Percentiles rank a stretch among this genome's conserved stretches.
Conservation (phyloP, 37 sponge, comb jelly and placozoan genomes). For the Beroe forskalii region DNA sequence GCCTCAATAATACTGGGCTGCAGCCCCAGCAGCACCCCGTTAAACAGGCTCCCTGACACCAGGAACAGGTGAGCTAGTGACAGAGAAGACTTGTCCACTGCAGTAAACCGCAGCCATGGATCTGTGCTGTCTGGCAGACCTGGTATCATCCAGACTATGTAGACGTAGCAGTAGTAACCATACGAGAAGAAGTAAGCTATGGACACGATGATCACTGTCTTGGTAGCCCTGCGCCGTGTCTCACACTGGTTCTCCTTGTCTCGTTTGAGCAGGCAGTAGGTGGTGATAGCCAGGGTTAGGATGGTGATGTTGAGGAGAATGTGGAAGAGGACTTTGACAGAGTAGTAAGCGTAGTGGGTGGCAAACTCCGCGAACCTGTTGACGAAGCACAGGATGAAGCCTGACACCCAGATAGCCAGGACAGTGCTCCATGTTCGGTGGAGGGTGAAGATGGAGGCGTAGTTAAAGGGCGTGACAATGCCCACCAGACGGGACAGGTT, state of each 20-base stretch:
- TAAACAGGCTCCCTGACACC: background rate
- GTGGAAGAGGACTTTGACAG: background rate
- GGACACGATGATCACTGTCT: conserved; percentile 11
- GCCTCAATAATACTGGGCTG: background rate
- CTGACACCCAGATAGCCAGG: background rate
- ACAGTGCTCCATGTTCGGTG: background rate
- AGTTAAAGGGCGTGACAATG: background rate
- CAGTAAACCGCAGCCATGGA: background rate
- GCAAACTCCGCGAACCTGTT: background rate
- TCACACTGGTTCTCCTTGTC: background rate
- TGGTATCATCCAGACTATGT: conserved; percentile 59
- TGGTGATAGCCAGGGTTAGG: background rate
- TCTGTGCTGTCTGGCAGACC: background rate
- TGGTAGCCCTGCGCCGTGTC: background rate
- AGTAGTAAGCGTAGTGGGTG: background rate
- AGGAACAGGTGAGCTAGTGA: background rate
- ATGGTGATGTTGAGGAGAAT: conserved; percentile 3
- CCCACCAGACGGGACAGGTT: conserved; percentile 7
- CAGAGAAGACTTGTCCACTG: background rate
- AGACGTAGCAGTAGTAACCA: conserved; percentile 26
- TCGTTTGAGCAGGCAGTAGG: background rate
- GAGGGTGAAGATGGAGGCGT: background rate
- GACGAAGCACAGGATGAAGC: background rate
- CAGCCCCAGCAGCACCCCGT: background rate
- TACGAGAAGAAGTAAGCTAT: conserved; percentile 34